Conservation (phyloP, 2,797 vertebrate genomes). For the Paratrypauchen microcephalus region DNA sequence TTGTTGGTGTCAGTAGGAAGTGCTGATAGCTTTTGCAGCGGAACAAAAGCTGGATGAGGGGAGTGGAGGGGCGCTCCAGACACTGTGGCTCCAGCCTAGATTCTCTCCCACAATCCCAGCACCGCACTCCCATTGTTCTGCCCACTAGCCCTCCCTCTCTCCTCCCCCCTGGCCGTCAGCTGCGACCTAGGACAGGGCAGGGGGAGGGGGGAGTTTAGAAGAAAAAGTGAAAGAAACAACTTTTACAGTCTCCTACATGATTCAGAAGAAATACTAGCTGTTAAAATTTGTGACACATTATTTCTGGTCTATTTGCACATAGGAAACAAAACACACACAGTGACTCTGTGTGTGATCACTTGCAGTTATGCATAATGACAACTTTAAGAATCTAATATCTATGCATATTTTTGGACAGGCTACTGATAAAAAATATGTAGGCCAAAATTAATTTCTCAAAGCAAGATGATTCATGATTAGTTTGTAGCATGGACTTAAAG, state of each 20-base stretch:
- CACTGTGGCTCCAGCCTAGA: conserved; percentile 87
- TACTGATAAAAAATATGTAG: too few relatives aligned
- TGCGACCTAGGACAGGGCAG: conserved; percentile 77
- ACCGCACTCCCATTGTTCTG: conserved; percentile 84
- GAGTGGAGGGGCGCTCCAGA: conserved; percentile 85
- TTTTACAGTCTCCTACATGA: conserved; percentile 68
- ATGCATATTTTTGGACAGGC: too few relatives aligned
- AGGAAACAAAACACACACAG: neutral
- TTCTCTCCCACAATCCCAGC: conserved; percentile 87
- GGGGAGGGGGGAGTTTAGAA: conserved; percentile 16
- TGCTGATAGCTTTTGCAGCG: conserved; percentile 89
- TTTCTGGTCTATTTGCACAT: conserved; percentile 37
- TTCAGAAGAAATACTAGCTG: conserved; percentile 54
- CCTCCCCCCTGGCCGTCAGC: conserved; percentile 76
- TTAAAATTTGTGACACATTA: conserved; percentile 56
- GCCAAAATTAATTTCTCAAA: too few relatives aligned
- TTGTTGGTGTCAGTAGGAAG: conserved; percentile 90
- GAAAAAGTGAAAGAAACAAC: conserved; percentile 60
- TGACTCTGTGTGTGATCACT: conserved; percentile 26
- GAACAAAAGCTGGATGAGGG: conserved; percentile 88
- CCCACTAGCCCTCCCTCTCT: conserved; percentile 69
- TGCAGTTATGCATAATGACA: neutral
- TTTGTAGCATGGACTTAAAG: too few relatives aligned
- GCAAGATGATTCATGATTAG: too few relatives aligned
- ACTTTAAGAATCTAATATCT: neutral